Percentiles rank a stretch among this genome's conserved stretches.
These are phyloP conservation scores for Parotia lawesii DNA, from an alignment of 2,113 vertebrate species.

Conservation along the genomic window DNA sequence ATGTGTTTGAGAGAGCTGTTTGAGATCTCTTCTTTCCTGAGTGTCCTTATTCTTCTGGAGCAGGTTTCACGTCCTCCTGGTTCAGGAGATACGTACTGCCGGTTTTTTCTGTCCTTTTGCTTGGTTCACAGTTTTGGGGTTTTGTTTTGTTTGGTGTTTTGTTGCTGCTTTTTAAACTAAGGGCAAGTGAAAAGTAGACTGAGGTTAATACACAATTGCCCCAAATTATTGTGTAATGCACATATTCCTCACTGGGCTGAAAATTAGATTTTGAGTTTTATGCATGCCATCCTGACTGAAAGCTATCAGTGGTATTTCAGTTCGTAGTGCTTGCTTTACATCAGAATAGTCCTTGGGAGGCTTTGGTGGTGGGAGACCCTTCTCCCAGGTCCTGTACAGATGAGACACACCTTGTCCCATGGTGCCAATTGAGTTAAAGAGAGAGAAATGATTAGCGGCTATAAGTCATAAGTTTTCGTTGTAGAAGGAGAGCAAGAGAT, in stretches of 20 bases:
- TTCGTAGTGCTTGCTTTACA: neutral
- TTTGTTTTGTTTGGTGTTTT: neutral
- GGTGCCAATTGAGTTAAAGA: neutral
- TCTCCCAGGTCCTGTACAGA: neutral
- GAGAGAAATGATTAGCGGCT: neutral
- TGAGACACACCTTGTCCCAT: neutral
- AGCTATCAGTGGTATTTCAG: neutral
- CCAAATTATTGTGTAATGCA: neutral
- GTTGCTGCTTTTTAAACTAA: neutral
- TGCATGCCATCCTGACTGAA: neutral
- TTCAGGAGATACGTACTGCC: fast-evolving
- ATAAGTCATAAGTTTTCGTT: neutral
- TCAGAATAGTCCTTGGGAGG: neutral
- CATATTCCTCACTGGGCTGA: neutral
- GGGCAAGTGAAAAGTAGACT: neutral
- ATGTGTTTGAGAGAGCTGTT: neutral
- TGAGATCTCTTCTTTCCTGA: neutral
- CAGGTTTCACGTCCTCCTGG: neutral
- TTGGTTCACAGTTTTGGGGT: neutral
- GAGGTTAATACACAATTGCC: neutral
- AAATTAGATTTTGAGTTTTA: neutral
- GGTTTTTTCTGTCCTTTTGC: neutral
- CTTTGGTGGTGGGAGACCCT: neutral
- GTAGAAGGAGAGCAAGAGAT: neutral
- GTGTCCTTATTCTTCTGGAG: neutral